phyloP scores from a whole-genome alignment of 2,888 invertebrate species.

The Andricus curvator region DNA sequence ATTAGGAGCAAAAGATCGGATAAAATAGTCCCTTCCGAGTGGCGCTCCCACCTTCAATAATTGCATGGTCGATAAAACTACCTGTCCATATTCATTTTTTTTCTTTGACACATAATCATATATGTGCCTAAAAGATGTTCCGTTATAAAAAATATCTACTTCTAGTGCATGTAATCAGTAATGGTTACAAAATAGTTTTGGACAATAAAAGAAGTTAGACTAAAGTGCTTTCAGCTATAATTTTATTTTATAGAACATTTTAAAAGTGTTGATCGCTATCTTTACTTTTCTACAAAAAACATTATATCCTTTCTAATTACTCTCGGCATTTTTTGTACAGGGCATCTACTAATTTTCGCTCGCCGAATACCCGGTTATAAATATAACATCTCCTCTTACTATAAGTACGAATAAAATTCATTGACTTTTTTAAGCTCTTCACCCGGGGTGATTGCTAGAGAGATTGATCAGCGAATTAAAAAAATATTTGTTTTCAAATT shows the following conservation, averaged over 20 bases:
- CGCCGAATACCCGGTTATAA: too few relatives aligned
- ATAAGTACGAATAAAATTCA: too few relatives aligned
- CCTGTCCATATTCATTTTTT: constrained; percentile 3
- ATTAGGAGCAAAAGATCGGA: neutral
- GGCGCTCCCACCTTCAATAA: constrained; percentile 18
- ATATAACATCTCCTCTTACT: too few relatives aligned
- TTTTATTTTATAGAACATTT: neutral
- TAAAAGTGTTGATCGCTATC: neutral
- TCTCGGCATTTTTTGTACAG: neutral
- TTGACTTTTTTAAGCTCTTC: too few relatives aligned
- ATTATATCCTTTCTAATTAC: neutral
- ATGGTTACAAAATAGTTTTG: neutral
- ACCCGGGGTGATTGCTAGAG: too few relatives aligned
- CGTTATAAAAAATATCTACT: neutral
- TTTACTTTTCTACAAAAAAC: neutral
- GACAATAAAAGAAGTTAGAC: neutral
- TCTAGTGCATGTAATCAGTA: neutral
- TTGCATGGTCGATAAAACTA: constrained; percentile 13
- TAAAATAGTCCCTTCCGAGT: constrained; percentile 9
- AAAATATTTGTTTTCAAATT: too few relatives aligned
- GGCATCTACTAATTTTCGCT: too few relatives aligned
- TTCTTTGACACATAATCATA: neutral
- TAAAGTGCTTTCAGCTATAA: neutral
- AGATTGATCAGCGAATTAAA: too few relatives aligned
- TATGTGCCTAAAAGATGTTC: neutral